These are phyloP conservation scores for Apteryx mantelli DNA, from an alignment of 2,113 vertebrate species.

Conservation along the genomic window DNA sequence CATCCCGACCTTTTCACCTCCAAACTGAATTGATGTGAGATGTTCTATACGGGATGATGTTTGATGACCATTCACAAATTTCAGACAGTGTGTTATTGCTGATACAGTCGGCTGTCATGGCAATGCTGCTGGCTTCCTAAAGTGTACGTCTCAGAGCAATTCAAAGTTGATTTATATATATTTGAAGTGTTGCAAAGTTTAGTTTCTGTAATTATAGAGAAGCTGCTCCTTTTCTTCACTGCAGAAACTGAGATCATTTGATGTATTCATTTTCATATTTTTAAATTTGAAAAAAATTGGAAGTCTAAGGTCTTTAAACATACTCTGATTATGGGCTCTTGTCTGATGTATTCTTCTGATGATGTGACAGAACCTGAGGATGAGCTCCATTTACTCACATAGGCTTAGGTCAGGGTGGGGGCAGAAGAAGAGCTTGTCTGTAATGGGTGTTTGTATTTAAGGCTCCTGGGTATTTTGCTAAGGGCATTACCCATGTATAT, in stretches of 20 bases:
- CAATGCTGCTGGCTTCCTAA: conserved; percentile 14
- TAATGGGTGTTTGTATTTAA: background rate
- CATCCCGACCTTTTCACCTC: background rate
- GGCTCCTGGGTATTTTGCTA: background rate
- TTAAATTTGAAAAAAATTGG: conserved; percentile 49
- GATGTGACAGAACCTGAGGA: conserved; percentile 12
- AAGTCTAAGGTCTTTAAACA: conserved; percentile 52
- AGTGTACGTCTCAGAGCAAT: background rate
- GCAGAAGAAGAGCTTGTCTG: background rate
- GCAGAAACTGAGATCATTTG: conserved; percentile 32
- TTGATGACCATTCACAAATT: background rate
- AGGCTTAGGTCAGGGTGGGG: background rate
- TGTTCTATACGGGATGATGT: background rate
- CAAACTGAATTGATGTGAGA: background rate
- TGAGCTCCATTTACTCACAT: background rate
- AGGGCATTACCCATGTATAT: background rate
- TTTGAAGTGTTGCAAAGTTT: conserved; percentile 67
- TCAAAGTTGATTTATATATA: conserved; percentile 36
- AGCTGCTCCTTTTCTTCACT: conserved; percentile 30
- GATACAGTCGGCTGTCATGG: background rate
- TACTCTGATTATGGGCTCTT: conserved; percentile 44
- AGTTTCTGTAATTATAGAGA: conserved; percentile 62
- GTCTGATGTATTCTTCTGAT: conserved; percentile 22
- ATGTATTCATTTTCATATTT: conserved; percentile 43
- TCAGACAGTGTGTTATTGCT: background rate